phyloP scores from a whole-genome alignment of 2,888 invertebrate genomes.

The Epicampocera succincta region DNA sequence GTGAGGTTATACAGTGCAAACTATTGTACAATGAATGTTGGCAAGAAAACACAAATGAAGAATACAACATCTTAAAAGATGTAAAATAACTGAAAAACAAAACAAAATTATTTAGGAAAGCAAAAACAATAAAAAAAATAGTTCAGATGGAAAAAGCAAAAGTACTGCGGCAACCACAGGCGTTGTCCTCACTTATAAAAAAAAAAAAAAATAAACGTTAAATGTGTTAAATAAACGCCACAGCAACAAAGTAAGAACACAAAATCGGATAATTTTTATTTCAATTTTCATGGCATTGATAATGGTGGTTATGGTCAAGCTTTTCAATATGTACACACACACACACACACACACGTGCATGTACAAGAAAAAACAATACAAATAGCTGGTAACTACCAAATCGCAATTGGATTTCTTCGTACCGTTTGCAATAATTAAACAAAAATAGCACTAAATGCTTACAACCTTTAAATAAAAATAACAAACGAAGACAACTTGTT shows the following conservation, averaged over 20 bases:
- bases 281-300: conserved; percentile 6
- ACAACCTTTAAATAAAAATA: conserved; percentile 3
- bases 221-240: no score
- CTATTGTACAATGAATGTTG: conserved; percentile 18
- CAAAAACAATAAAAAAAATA: neutral
- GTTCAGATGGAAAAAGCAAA: no score
- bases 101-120: neutral
- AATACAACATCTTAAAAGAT: neutral
- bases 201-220: no score
- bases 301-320: conserved; percentile 61
- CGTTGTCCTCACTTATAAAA: no score
- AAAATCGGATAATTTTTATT: neutral
- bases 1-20: conserved; percentile 6
- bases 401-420: conserved; percentile 43
- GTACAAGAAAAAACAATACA: conserved; percentile 15
- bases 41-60: conserved; percentile 12
- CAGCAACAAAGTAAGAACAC: no score
- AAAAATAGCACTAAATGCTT: neutral
- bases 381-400: neutral
- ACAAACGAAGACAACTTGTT: neutral
- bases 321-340: conserved; percentile 44
- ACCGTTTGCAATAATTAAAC: conserved; percentile 31
- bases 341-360: neutral
- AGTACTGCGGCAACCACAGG: no score
- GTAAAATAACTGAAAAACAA: neutral